Base-by-base conservation (phyloP, 2,888 invertebrate species). In the Miltochrista miniata region DNA sequence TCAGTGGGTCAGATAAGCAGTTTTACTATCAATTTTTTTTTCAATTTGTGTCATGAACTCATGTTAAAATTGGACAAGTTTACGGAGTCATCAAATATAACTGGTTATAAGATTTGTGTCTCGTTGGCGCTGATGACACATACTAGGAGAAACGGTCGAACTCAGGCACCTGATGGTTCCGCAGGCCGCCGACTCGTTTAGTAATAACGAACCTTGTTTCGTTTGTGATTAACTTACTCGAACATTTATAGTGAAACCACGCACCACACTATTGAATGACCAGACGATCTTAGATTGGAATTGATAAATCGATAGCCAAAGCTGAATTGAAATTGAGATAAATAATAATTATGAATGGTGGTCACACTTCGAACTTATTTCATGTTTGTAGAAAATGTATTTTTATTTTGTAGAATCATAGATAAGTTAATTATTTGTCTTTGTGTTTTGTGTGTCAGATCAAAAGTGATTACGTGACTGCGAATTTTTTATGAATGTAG, bases 401-500 rank as follows among this genome's bases (percentile, higher is more conserved):
- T 10, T 10, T 9, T 12, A 8, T 10, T 11, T 5, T 30, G 15
- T 29, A 15, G 40, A 45, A 50, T 50, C 29, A 40, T 30, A 39
- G 37, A 36, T 48, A 45, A 38, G 36, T 24, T 37, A 15, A 4
- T n/a, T n/a, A n/a, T 14, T 10, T 46, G 31, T 30, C n/a, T 36
- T 39, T 43, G 40, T 47, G 29, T 41, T 46, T 56, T 56, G n/a
- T 39, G 53, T 57, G 51, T 46, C 45, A 52, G 35, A 48, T 24
- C 18, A 24, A 24, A 41, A 48, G 51, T 62, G 59, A 61, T 57
- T 67, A 57, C 45, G 45, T 51, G 56, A 31, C 64, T 56, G 63
- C 64, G 56, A 69, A 72, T 70, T 68, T 76, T 80, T 82, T 83
- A 83, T 84, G 79, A 83, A 84, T 86, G 80, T 74, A 76, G 57